Conservation (phyloP, 2,113 vertebrate genomes). For the Conger conger region DNA sequence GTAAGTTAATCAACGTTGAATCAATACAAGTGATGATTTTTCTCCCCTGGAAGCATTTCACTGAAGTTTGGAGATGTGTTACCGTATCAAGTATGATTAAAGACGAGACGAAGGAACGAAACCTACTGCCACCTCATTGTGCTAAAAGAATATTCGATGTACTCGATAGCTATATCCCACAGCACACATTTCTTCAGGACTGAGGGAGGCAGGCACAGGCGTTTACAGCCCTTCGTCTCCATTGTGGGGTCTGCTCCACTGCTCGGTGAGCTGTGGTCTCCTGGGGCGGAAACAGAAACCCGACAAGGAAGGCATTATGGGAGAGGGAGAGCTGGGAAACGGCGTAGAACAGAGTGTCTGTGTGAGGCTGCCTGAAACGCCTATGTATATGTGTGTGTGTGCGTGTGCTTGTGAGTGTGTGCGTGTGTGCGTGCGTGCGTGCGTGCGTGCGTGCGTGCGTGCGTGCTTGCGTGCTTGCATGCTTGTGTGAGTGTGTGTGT, state of each 20-base stretch:
- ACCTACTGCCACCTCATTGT: no score
- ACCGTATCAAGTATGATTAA: no score
- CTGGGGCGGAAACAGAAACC: background rate
- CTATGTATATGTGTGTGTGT: background rate
- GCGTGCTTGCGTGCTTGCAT: background rate
- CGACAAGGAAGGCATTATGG: slow-evolving; percentile 13
- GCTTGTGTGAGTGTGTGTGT: background rate
- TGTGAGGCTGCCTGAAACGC: background rate
- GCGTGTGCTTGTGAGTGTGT: background rate
- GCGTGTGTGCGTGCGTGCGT: background rate
- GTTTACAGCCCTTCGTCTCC: background rate
- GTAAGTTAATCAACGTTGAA: no score
- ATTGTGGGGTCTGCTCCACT: background rate
- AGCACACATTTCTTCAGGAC: background rate
- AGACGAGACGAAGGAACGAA: no score
- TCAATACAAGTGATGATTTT: no score
- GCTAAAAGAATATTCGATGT: no score
- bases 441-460: no score
- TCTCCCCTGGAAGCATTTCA: no score
- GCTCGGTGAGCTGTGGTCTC: background rate
- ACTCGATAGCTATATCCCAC: no score
- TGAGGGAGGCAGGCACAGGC: background rate
- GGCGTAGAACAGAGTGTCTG: slow-evolving; percentile 5
- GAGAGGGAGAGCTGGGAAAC: slow-evolving; percentile 2
- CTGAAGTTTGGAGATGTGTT: no score